Evolutionary conservation across 1,140 invertebrate genomes (phyloP), one percentile per base, ranked within the genome.

Genomic region (Physella acuta): DNA sequence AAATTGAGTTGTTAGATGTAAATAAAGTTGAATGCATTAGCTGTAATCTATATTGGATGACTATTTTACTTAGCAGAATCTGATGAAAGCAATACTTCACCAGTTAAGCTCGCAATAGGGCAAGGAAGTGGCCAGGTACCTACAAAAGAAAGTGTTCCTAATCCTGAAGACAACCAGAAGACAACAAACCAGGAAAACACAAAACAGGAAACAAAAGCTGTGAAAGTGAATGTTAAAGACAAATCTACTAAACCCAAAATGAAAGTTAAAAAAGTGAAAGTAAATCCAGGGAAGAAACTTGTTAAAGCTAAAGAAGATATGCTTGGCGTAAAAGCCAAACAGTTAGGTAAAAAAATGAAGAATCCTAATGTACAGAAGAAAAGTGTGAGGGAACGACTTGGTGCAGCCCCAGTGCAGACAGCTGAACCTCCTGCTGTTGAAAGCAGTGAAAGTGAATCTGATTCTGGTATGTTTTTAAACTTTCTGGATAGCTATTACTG

Each of bases 331-430:
- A 2, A 8, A n/a, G 26, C 26, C 16, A 14, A 2, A 24, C 28
- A 24, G 17, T 14, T 16, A 2, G 37, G 28, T 31, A 61, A 24
- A n/a, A 61, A 24, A 37, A 24, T 64, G 30, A n/a, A 64, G 44
- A n/a, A 30, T 5, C 62, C 33, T 30, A n/a, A n/a, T n/a, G n/a
- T n/a, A n/a, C n/a, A 20, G 20, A 3, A 36, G 28, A 51, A 52
- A 33, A 64, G 33, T 64, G 30, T 64, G 3, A 52, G 33, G 31
- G 49, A 64, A 11, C 62, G 49, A 52, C 37, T 52, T 17, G 62
- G 49, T 4, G 33, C 11, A 53, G 49, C 49, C 34, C 26, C 62
- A 20, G 16, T 34, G 33, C n/a, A 3, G 24, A 2, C 24, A 3
- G 30, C 26, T 2, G 60, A 17, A 34, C 17, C 26, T 33, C 3